These are phyloP conservation scores for Oxyruncus cristatus DNA, from an alignment of 2,113 vertebrate genomes.

Conservation along the genomic window DNA sequence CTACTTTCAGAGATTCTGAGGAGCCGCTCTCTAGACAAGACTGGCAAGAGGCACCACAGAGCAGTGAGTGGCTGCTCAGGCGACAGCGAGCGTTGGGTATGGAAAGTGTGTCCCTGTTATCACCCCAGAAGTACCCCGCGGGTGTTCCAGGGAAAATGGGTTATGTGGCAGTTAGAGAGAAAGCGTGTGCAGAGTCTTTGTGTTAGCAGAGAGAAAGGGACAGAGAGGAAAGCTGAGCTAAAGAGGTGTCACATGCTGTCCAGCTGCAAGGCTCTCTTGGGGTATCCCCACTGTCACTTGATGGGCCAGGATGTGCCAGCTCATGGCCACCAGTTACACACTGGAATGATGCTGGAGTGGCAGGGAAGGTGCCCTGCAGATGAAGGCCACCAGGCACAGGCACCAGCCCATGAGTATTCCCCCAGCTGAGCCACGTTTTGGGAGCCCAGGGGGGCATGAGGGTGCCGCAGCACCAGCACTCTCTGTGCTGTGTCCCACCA, in stretches of 20 bases:
- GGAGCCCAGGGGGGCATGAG: not conserved
- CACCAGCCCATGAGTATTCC: not conserved
- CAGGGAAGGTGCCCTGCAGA: not conserved
- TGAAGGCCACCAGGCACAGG: not conserved
- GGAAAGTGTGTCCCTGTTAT: not conserved
- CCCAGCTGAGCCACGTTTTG: not conserved
- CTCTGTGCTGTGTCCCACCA: not conserved
- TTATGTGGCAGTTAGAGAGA: not conserved
- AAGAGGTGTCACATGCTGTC: not conserved
- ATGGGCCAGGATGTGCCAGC: not conserved
- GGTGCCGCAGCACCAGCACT: not conserved
- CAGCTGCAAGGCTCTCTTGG: not conserved
- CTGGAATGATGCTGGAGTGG: not conserved
- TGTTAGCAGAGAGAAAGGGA: conserved; percentile 16
- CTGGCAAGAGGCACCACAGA: not conserved
- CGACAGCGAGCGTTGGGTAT: fast-evolving
- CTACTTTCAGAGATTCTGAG: not conserved
- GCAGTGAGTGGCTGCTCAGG: not conserved
- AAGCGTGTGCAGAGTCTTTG: conserved; percentile 9
- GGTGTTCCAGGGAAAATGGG: not conserved
- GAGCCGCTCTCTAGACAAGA: not conserved
- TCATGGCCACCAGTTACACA: not conserved
- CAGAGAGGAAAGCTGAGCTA: conserved; percentile 9
- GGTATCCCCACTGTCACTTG: fast-evolving
- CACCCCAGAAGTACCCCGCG: not conserved